Percentiles rank a stretch among this genome's conserved stretches.
phyloP scores from a whole-genome alignment of 2,888 invertebrate species.

The Patella caerulea region DNA sequence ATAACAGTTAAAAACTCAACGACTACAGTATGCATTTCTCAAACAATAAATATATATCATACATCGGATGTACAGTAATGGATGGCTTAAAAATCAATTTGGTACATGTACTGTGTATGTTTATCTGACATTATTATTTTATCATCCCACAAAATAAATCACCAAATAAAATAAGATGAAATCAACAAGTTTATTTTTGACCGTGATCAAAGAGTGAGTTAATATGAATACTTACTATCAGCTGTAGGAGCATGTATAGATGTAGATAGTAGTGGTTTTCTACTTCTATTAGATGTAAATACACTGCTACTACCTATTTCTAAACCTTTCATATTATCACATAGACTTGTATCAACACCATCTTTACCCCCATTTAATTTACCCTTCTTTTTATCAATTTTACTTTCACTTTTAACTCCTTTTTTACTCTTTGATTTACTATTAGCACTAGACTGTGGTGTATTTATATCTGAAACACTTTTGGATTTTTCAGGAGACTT shows the following conservation, averaged over 20 bases:
- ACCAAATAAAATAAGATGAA: too few relatives aligned
- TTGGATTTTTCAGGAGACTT: constrained; percentile 52
- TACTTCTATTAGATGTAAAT: constrained; percentile 37
- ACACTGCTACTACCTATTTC: constrained; percentile 50
- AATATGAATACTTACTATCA: constrained; percentile 56
- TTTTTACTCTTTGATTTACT: constrained; percentile 32
- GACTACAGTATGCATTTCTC: too few relatives aligned
- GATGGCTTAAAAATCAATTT: too few relatives aligned
- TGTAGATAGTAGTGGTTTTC: constrained; percentile 14
- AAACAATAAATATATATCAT: too few relatives aligned
- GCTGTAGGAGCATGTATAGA: constrained; percentile 58
- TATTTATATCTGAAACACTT: constrained; percentile 55
- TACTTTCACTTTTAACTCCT: constrained; percentile 33
- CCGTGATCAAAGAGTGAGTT: not conserved
- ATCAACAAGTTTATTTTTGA: too few relatives aligned
- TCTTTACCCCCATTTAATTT: constrained; percentile 44
- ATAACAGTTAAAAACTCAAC: too few relatives aligned
- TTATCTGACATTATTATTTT: too few relatives aligned
- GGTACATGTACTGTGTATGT: too few relatives aligned
- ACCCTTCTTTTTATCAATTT: constrained; percentile 57
- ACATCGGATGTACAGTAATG: too few relatives aligned
- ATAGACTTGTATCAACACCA: constrained; percentile 34
- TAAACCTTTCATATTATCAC: constrained; percentile 51
- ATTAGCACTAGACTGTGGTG: constrained; percentile 38
- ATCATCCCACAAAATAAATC: too few relatives aligned